Percentiles rank a stretch among this genome's conserved stretches.
phyloP scores from a whole-genome alignment of 2,113 vertebrate species.

The Bungarus multicinctus region DNA sequence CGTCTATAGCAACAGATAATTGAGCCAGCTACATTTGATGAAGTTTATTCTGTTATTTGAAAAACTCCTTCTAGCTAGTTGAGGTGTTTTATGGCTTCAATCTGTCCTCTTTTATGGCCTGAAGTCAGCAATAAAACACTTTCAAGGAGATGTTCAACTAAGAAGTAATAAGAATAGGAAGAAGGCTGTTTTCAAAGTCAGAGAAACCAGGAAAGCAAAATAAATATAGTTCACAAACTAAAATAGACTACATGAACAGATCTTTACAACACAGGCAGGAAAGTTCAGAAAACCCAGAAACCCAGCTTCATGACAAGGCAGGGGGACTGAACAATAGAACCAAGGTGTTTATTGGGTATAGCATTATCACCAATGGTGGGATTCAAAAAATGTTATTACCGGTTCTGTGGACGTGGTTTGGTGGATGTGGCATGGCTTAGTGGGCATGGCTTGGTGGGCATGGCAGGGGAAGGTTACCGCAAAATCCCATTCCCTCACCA shows the following conservation, averaged over 20 bases:
- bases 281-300: neutral
- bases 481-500: too few relatives aligned
- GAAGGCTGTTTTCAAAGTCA: neutral
- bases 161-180: neutral
- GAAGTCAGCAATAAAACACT: neutral
- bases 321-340: neutral
- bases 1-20: neutral
- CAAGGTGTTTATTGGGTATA: neutral
- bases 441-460: too few relatives aligned
- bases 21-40: neutral
- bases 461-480: too few relatives aligned
- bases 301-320: neutral
- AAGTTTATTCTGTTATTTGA: neutral
- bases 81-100: neutral
- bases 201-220: neutral
- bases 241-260: neutral
- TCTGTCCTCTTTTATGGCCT: neutral
- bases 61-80: neutral
- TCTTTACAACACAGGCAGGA: neutral
- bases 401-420: too few relatives aligned
- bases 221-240: neutral
- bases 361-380: neutral
- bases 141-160: neutral
- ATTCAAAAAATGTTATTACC: too few relatives aligned
- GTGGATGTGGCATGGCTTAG: too few relatives aligned